A percentile compares a stretch with the other conserved stretches of the same genome.
Conservation (phyloP, 2,797 vertebrate species). For the Eulemur rubriventer region DNA sequence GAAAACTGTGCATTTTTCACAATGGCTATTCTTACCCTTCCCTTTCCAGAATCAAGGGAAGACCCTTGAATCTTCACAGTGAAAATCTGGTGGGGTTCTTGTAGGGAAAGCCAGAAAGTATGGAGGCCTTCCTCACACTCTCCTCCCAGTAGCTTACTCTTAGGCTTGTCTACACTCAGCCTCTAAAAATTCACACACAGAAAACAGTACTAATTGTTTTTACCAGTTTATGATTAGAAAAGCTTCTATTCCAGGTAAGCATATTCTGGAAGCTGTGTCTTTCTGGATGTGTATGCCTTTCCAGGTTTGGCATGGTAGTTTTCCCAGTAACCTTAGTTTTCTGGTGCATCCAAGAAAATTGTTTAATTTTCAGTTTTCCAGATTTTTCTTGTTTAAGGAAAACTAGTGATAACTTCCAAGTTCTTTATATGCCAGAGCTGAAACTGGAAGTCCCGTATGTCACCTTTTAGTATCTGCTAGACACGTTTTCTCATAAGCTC, state of each 20-base stretch:
- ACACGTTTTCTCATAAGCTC: not conserved
- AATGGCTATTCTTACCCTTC: not conserved
- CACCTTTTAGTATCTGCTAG: not conserved
- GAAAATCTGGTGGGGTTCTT: not conserved
- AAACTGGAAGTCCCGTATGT: not conserved
- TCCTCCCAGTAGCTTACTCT: not conserved
- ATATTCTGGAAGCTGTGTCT: not conserved
- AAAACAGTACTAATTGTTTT: not conserved
- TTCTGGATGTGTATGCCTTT: not conserved
- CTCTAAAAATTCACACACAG: not conserved
- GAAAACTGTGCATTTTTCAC: not conserved
- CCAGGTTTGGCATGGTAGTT: not conserved
- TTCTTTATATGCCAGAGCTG: not conserved
- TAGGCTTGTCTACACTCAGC: not conserved
- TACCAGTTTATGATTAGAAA: not conserved
- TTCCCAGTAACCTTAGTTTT: not conserved
- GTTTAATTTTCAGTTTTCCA: not conserved
- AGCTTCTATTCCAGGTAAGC: not conserved
- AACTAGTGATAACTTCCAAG: not conserved
- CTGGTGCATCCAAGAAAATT: not conserved
- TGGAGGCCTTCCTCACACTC: too few relatives aligned
- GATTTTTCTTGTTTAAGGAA: not conserved
- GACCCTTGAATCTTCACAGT: not conserved
- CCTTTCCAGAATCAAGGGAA: not conserved
- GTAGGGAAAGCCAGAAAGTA: not conserved